Evolutionary conservation across 2,113 vertebrate genomes (phyloP).

Genomic region (Sinocyclocheilus grahami): DNA sequence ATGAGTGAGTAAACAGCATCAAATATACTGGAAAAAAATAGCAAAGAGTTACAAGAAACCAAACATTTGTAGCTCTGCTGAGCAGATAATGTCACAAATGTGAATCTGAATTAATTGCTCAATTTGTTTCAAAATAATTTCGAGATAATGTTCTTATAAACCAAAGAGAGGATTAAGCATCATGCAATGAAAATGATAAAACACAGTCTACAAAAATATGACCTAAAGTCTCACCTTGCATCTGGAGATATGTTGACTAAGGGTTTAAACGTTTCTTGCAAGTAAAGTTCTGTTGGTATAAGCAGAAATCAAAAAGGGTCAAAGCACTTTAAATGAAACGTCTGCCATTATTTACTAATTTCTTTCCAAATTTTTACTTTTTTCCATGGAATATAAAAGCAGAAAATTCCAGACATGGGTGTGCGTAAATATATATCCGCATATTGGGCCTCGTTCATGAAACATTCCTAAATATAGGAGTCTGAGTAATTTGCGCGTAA

Average conservation of each 20-base stretch:
- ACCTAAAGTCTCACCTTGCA: slow-evolving; percentile 83
- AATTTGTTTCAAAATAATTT: not conserved
- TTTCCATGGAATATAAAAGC: no score
- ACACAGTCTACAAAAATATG: not conserved
- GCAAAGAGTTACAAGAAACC: not conserved
- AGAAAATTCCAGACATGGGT: not conserved
- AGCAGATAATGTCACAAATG: no score
- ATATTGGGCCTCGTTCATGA: no score
- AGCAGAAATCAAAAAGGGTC: not conserved
- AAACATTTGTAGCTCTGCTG: no score
- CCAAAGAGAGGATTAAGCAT: not conserved
- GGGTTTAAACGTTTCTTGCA: slow-evolving; percentile 98
- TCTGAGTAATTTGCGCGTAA: no score
- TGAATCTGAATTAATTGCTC: not conserved
- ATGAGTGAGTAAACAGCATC: slow-evolving; percentile 98
- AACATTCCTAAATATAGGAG: no score
- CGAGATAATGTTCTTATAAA: not conserved
- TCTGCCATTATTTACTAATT: slow-evolving; percentile 79
- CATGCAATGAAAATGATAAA: not conserved
- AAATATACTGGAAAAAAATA: slow-evolving; percentile 82
- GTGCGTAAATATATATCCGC: not conserved
- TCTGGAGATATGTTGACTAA: slow-evolving; percentile 98
- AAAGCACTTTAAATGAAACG: not conserved
- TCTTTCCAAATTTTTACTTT: slow-evolving; percentile 86
- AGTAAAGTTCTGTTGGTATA: slow-evolving; percentile 88